These are phyloP conservation scores for Dryobates pubescens DNA, from an alignment of 2,797 vertebrate genomes.

Conservation along the genomic window DNA sequence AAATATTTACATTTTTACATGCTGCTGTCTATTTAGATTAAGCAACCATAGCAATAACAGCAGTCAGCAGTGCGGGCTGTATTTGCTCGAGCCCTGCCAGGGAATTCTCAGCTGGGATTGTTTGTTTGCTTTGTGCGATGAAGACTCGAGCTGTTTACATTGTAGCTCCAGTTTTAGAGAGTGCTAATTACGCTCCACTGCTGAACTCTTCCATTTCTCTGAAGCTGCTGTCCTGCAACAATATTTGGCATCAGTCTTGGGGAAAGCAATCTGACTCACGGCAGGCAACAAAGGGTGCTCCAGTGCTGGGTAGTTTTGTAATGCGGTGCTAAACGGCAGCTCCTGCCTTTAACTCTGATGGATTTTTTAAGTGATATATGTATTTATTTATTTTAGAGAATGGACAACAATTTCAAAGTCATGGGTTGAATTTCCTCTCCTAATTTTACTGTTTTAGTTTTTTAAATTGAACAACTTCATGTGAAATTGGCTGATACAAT, in stretches of 20 bases:
- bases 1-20: conserved; percentile 81
- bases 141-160: conserved; percentile 76
- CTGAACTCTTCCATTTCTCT: conserved; percentile 68
- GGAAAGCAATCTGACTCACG: background rate
- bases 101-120: conserved; percentile 77
- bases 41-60: conserved; percentile 64
- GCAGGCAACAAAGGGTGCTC: conserved; percentile 33
- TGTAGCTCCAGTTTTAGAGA: conserved; percentile 78
- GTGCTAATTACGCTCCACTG: conserved; percentile 75
- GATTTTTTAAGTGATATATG: background rate
- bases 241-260: conserved; percentile 20
- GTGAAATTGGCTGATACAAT: background rate
- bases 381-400: background rate
- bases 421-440: background rate
- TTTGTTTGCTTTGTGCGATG: conserved; percentile 78
- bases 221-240: conserved; percentile 68
- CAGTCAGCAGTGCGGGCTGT: conserved; percentile 27
- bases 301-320: background rate
- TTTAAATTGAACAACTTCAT: background rate
- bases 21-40: conserved; percentile 78
- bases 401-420: background rate
- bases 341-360: background rate
- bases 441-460: background rate
- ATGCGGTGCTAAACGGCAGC: background rate
- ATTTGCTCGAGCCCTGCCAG: conserved; percentile 64